Base-by-base conservation (phyloP, 2,797 vertebrate genomes). In the Phoxinus dragarum region DNA sequence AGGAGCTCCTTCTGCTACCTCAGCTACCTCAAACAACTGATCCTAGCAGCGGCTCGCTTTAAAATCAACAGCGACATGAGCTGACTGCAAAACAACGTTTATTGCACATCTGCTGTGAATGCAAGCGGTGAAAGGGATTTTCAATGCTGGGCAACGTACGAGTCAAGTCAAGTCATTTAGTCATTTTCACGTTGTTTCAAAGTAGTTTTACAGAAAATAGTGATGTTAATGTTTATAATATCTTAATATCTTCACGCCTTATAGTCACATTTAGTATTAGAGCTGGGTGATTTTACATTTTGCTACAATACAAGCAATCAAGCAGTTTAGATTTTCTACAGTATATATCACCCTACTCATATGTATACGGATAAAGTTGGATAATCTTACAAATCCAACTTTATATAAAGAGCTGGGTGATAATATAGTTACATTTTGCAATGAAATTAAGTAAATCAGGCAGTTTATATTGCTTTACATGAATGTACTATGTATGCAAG, bases 1-100 rank as follows among this genome's bases (percentile, higher is more conserved):
- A 71, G 88, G 86, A 88, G 86, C 86, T 84, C 21, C 54, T 74
- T 80, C 40, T 49, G 81, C 78, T 72, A 75, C 72, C 84, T 80
- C 69, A 81, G 75, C 44, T 52, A 68, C 73, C 79, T 88, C 64
- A 42, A 72, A 27, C 71, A 36, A 86, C 87, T 66, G 87, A 76
- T 80, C 71, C 73, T n/a, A 38, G 66, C 47, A 42, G 73, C 17
- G 6, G 49, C 59, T 64, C 8, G 21, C 73, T 75, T 59, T 72
- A 23, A 81, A 71, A 76, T 76, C 19, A 82, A 49, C 44, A 36
- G 49, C 19, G 47, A 11, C 38, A 56, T 31, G 40, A 82, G 77
- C 80, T 38, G 84, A 84, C 76, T 61, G 72, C 79, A 78, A 75
- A 82, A 82, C 52, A 44, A 66, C 40, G 38, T 31, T 78, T 84